Evolutionary conservation across 92 coral and sea anemone genomes (phyloP), one percentile per base, ranked within the genome.

Genomic region (Plumapathes pennacea): DNA sequence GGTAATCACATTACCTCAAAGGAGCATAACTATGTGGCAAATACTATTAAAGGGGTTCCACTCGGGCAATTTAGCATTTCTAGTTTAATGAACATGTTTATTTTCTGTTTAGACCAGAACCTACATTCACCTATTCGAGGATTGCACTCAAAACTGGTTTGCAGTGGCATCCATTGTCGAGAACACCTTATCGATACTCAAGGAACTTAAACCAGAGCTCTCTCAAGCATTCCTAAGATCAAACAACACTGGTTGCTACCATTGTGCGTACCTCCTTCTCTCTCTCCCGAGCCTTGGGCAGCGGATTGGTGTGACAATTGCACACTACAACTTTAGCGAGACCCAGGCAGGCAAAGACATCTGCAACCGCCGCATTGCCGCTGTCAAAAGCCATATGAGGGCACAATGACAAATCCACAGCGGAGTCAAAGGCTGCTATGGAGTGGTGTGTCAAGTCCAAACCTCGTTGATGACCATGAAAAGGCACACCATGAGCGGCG

Each of bases 221-320:
- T 12, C 39, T 15, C 44, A 38, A 29, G 69, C 47, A 6, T 59
- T 38, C 11, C 59, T 46, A 40, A 57, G 72, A 28, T 81, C 64
- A 65, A 81, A 72, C 60, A 80, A 80, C 59, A 71, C 86, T 11
- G 81, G 81, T 20, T 64, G 71, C 71, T 72, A 80, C 38, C 86
- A 80, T 57, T 32, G 76, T 37, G 75, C 80, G 32, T 28, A 50
- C 4, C 70, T 74, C 43, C 38, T 79, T 15, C 62, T 71, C 18
- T 50, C 74, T 30, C 45, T 62, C 47, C 34, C 65, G 32, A 47
- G 58, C 23, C 50, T 79, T 13, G 38, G 66, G 29, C n/a, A 55
- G 20, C 25, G 62, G 22, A 62, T 69, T 20, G 51, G 54, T 7
- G 14, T 71, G 46, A 41, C 38, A n/a, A 33, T 71, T 12, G 11